Evolutionary conservation across 2,888 invertebrate species (phyloP).

Genomic region (Papilio protenor): DNA sequence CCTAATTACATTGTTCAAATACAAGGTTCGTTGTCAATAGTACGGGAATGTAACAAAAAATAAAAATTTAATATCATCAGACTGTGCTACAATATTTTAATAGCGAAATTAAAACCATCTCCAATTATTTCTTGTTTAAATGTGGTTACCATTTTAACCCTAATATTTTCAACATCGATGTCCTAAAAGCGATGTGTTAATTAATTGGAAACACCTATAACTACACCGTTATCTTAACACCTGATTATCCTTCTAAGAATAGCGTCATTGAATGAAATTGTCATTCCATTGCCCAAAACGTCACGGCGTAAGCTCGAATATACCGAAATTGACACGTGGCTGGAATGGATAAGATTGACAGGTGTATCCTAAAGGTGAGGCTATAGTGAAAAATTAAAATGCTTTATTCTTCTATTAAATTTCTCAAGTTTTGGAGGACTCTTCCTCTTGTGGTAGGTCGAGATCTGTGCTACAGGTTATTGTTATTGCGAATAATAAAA

Average conservation of each 20-base stretch:
- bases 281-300: conserved; percentile 47
- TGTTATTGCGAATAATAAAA: too few relatives aligned
- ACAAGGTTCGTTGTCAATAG: conserved; percentile 28
- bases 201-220: conserved; percentile 12
- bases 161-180: too few relatives aligned
- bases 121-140: too few relatives aligned
- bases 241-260: conserved; percentile 32
- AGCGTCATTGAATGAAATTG: conserved; percentile 37
- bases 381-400: neutral
- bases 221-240: conserved; percentile 34
- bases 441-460: too few relatives aligned
- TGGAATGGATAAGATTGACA: conserved; percentile 43
- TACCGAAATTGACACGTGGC: conserved; percentile 46
- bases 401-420: too few relatives aligned
- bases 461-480: too few relatives aligned
- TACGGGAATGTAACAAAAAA: neutral
- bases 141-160: too few relatives aligned
- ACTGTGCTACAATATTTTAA: too few relatives aligned
- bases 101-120: too few relatives aligned
- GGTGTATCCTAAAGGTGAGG: conserved; percentile 29
- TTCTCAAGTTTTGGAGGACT: too few relatives aligned
- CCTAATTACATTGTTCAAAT: conserved; percentile 39
- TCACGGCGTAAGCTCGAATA: conserved; percentile 47
- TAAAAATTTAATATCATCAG: too few relatives aligned
- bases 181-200: neutral